Percentiles rank a stretch among this genome's conserved stretches.
Conservation (phyloP, 2,113 vertebrate genomes). For the Brachyistius frenatus region DNA sequence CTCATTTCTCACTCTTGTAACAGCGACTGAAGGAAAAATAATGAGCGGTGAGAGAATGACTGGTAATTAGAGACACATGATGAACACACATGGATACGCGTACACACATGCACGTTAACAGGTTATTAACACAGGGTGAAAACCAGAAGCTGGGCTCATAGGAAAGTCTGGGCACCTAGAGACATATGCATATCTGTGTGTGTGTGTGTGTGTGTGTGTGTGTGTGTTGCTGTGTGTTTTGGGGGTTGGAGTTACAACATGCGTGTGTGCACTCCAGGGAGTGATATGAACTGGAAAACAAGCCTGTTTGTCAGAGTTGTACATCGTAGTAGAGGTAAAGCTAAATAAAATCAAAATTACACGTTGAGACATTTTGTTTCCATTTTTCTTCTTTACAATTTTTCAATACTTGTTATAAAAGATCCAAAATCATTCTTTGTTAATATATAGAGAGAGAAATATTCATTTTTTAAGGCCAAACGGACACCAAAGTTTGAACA, state of each 20-base stretch:
- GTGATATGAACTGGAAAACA: constrained; percentile 45
- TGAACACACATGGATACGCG: no score
- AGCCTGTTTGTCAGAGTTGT: constrained; percentile 8
- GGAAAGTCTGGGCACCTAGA: constrained; percentile 9
- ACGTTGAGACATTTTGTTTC: no score
- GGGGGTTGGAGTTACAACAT: neutral
- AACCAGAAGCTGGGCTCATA: neutral
- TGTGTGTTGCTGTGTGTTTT: neutral
- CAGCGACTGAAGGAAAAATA: constrained; percentile 31
- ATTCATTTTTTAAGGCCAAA: no score
- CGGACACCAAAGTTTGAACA: no score
- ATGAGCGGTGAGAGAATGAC: constrained; percentile 10
- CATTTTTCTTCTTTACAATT: no score
- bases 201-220: neutral
- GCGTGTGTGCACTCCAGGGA: constrained; percentile 35
- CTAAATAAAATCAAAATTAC: no score
- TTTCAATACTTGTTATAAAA: no score
- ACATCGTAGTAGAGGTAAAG: neutral
- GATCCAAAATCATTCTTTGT: no score
- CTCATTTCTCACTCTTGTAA: constrained; percentile 14
- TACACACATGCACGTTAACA: constrained; percentile 41
- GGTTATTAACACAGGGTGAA: constrained; percentile 50
- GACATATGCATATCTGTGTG: neutral
- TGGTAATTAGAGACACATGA: constrained; percentile 53
- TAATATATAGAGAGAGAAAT: no score